A percentile compares a stretch with the other conserved stretches of the same genome.
These are phyloP conservation scores for Ammodytes dubius DNA, from an alignment of 2,113 vertebrate genomes.

Conservation along the genomic window DNA sequence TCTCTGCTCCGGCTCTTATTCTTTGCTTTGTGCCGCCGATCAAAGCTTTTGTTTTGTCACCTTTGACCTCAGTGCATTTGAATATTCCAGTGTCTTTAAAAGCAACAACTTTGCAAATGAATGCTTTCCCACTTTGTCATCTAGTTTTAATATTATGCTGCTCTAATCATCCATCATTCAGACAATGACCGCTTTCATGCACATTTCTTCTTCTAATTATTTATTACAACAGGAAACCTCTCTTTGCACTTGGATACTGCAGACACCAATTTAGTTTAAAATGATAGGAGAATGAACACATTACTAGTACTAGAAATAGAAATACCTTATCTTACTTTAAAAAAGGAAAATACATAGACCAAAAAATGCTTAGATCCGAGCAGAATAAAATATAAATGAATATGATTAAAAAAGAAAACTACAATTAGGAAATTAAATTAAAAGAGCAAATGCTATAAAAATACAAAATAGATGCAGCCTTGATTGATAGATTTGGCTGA, in stretches of 20 bases:
- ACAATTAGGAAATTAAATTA: too few relatives aligned
- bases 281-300: background rate
- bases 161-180: background rate
- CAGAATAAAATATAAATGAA: background rate
- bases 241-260: background rate
- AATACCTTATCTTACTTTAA: background rate
- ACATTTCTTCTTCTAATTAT: background rate
- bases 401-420: background rate
- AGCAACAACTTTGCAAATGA: background rate
- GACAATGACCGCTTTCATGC: background rate
- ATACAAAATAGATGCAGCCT: background rate
- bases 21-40: slow-evolving; percentile 55
- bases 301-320: background rate
- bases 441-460: background rate
- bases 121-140: background rate
- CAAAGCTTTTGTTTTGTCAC: background rate
- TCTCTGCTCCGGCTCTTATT: background rate
- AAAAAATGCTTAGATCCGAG: background rate
- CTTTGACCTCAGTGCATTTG: background rate
- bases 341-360: background rate
- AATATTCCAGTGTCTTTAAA: background rate
- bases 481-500: too few relatives aligned
- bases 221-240: slow-evolving; percentile 5
- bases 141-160: background rate
- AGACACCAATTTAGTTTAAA: background rate